Base-by-base conservation (phyloP, 2,113 vertebrate genomes). In the Elaphurus davidianus region DNA sequence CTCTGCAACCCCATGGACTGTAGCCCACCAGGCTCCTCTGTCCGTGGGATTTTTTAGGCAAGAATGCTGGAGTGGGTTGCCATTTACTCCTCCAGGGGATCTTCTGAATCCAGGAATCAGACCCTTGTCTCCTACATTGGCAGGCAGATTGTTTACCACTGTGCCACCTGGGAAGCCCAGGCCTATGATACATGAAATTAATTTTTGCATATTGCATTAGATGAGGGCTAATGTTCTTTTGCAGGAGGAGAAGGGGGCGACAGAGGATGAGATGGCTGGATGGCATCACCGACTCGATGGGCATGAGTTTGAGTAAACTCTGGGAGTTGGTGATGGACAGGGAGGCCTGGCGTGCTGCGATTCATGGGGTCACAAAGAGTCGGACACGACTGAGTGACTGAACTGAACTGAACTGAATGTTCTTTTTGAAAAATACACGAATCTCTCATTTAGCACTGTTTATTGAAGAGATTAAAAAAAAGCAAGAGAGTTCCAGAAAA, bases 141-240 rank as follows among this genome's bases (percentile, higher is more conserved):
- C 67, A 71, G n/a, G 67, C 67, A 71, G n/a, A 71, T 71, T 71
- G n/a, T 71, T 71, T 71, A 36, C n/a, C 19, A 40, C 67, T 71
- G 19, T 23, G 67, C n/a, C 10, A 40, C 67, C 19, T 71, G 67
- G 67, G n/a, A 40, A 71, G 67, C 67, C 67, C n/a, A 71, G 28
- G 7, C 52, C 30, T 52, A 0, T 87, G 88, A 76, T 78, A 17
- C 25, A 62, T 50, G 82, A 47, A 86, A 59, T 93, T 96, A 79
- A 94, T 86, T 95, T 91, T 96, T 90, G 13, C 52, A 87, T 57
- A 57, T 64, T 62, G 3, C 91, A 15, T 94, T 92, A 94, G 23
- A 2, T 71, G 74, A 90, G 21, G 57, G 21, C 59, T 90, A 78
- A 84, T 88, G 7, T 60, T 59, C 23, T 55, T 93, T 87, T 84